Percentiles rank a stretch among this genome's conserved stretches.
phyloP scores from a whole-genome alignment of 2,797 vertebrate genomes.

The Microctenopoma steveboyesi region DNA sequence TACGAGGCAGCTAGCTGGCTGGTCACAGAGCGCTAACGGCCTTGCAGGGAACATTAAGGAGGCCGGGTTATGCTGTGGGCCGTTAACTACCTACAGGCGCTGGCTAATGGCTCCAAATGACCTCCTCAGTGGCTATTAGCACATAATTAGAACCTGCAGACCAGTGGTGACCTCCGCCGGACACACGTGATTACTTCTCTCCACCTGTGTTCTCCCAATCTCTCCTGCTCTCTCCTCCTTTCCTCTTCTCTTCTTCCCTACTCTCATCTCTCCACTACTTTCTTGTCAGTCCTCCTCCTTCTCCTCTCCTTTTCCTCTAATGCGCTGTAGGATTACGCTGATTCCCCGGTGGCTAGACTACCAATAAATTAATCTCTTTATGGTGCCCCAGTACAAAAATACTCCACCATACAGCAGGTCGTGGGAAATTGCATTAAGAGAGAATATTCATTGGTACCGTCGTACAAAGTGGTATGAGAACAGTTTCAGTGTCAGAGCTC shows the following conservation, averaged over 20 bases:
- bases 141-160: constrained; percentile 91
- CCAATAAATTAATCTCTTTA: constrained; percentile 73
- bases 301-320: constrained; percentile 52
- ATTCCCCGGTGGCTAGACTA: constrained; percentile 62
- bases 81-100: constrained; percentile 90
- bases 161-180: constrained; percentile 87
- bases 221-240: constrained; percentile 51
- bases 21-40: constrained; percentile 88
- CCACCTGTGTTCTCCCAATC: constrained; percentile 55
- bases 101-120: constrained; percentile 90
- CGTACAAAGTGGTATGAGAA: constrained; percentile 33
- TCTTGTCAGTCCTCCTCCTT: constrained; percentile 41
- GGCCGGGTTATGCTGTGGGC: constrained; percentile 89
- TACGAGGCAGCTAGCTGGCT: constrained; percentile 87
- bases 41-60: constrained; percentile 89
- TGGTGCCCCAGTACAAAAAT: constrained; percentile 63
- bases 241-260: constrained; percentile 15
- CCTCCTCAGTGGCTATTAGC: constrained; percentile 91
- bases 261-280: constrained; percentile 28
- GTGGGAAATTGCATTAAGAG: constrained; percentile 50
- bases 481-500: constrained; percentile 40
- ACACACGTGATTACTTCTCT: constrained; percentile 83
- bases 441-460: constrained; percentile 50
- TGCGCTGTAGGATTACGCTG: constrained; percentile 68
- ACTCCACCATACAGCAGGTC: constrained; percentile 44